Percentiles rank a stretch among this genome's conserved stretches.
Conservation (phyloP, 2,888 invertebrate species). For the Calliopum simillimum region DNA sequence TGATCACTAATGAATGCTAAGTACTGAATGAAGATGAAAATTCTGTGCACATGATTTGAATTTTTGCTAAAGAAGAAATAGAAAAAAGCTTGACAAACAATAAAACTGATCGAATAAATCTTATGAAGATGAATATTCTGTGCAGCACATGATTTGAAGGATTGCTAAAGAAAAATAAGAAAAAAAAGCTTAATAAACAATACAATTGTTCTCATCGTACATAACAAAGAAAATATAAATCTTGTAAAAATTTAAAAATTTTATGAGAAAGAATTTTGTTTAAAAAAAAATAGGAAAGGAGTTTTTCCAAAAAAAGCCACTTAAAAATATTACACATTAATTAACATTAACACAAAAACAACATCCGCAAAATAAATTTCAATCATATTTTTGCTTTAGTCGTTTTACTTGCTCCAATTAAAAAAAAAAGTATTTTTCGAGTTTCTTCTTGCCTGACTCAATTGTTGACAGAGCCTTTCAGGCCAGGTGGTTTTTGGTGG, state of each 20-base stretch:
- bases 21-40: too few species aligned
- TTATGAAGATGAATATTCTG: neutral
- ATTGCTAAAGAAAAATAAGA: neutral
- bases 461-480: conserved; percentile 79
- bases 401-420: conserved; percentile 13
- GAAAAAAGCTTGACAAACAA: too few species aligned
- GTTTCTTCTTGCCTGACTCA: conserved; percentile 72
- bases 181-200: neutral
- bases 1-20: too few species aligned
- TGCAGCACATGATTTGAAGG: neutral
- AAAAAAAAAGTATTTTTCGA: conserved; percentile 44
- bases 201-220: too few species aligned
- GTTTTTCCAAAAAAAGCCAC: conserved; percentile 4
- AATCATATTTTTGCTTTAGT: neutral
- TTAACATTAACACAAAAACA: conserved; percentile 42
- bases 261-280: neutral
- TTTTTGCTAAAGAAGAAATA: too few species aligned
- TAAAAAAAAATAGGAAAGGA: conserved; percentile 24
- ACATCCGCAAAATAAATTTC: neutral
- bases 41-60: too few species aligned
- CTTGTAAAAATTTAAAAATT: neutral
- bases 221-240: too few species aligned
- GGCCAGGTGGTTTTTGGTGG: conserved; percentile 84
- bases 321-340: conserved; percentile 35
- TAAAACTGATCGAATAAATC: too few species aligned